phyloP scores from a whole-genome alignment of 2,888 invertebrate genomes.

The Mellilla xanthometata region DNA sequence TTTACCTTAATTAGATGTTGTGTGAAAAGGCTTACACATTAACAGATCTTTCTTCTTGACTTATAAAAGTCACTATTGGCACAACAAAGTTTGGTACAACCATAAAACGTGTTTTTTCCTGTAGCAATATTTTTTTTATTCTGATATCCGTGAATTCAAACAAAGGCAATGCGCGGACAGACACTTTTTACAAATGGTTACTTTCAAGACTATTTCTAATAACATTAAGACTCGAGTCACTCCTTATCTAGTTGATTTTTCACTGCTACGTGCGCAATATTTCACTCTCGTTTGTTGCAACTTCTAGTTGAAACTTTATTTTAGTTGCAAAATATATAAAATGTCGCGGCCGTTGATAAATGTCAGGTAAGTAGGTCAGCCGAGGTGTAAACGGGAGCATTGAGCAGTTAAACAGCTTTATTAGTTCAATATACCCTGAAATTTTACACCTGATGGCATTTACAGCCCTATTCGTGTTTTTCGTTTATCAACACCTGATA shows the following conservation, averaged over 20 bases:
- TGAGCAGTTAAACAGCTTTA: constrained; percentile 51
- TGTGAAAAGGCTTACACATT: too few species aligned
- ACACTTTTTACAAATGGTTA: too few species aligned
- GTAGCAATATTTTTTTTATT: too few species aligned
- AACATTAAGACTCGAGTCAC: too few species aligned
- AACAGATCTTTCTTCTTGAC: too few species aligned
- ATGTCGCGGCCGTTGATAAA: constrained; percentile 54
- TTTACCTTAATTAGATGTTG: too few species aligned
- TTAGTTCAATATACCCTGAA: constrained; percentile 43
- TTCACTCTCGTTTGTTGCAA: constrained; percentile 7
- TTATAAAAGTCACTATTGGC: too few species aligned
- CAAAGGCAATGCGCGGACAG: too few species aligned
- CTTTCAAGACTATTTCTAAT: too few species aligned
- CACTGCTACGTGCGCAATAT: background rate
- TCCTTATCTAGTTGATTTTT: constrained; percentile 8
- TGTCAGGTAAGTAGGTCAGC: constrained; percentile 61
- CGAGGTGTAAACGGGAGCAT: constrained; percentile 51
- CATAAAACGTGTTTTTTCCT: too few species aligned
- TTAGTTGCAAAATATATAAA: constrained; percentile 46
- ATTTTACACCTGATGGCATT: constrained; percentile 25
- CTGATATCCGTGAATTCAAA: too few species aligned
- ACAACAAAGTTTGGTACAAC: too few species aligned
- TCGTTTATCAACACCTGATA: constrained; percentile 11
- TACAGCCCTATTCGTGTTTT: constrained; percentile 13
- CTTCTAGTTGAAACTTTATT: constrained; percentile 30